phyloP scores from a whole-genome alignment of 1,140 invertebrate species.

The Vanessa atalanta region DNA sequence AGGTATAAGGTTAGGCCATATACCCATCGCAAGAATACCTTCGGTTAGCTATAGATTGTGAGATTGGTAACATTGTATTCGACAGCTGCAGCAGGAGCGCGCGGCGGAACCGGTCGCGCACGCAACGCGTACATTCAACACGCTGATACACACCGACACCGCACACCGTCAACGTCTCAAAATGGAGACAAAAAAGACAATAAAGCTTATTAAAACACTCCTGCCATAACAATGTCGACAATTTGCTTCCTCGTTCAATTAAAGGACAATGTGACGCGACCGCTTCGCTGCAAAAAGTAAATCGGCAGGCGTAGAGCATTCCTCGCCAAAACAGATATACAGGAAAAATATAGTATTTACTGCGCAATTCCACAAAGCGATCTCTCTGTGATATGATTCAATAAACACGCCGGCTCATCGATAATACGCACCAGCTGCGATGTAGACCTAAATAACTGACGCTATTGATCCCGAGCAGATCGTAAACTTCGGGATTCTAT shows the following conservation, averaged over 20 bases:
- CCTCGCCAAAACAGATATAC: constrained; percentile 4
- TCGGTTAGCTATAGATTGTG: neutral
- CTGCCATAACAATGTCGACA: constrained; percentile 1
- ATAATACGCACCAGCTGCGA: constrained; percentile 5
- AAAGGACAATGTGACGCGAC: neutral
- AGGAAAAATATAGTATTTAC: constrained; percentile 18
- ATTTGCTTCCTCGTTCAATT: constrained; percentile 21
- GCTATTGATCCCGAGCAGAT: constrained; percentile 11
- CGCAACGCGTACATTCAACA: neutral
- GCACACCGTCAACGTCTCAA: neutral
- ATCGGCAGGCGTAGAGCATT: constrained; percentile 7
- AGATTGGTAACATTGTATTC: constrained; percentile 4
- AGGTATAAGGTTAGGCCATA: neutral
- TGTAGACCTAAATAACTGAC: constrained; percentile 25
- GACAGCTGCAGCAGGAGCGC: constrained; percentile 2
- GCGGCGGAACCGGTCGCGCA: constrained; percentile 16
- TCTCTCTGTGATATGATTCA: constrained; percentile 24
- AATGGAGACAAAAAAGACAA: constrained; percentile 11
- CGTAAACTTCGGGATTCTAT: constrained; percentile 4
- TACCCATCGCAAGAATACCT: neutral
- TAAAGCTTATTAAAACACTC: neutral
- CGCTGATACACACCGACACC: neutral
- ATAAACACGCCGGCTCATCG: constrained; percentile 20
- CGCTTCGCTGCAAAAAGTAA: constrained; percentile 12
- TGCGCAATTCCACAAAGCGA: constrained; percentile 3